These are phyloP conservation scores for Sarcophilus harrisii DNA, from an alignment of 2,797 vertebrate species.

Conservation along the genomic window DNA sequence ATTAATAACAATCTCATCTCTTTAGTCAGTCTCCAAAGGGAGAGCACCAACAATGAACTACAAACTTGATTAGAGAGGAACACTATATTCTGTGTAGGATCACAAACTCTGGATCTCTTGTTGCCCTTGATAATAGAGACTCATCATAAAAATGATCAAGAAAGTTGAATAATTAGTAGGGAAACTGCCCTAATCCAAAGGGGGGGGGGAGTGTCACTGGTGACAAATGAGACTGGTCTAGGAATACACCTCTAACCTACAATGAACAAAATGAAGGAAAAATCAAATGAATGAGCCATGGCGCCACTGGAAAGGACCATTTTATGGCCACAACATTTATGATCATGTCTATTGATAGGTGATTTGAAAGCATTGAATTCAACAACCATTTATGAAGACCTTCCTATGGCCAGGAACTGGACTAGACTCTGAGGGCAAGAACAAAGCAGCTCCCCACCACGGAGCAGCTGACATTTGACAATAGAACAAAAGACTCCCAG, in stretches of 20 bases:
- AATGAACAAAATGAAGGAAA: not conserved
- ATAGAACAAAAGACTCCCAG: not conserved
- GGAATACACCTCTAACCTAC: not conserved
- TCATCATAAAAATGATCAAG: not conserved
- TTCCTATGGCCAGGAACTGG: not conserved
- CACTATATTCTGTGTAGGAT: not conserved
- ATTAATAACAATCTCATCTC: not conserved
- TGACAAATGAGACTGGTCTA: not conserved
- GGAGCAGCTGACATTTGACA: not conserved
- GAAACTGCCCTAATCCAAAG: not conserved
- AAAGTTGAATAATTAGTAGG: not conserved
- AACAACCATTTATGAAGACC: not conserved
- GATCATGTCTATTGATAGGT: not conserved
- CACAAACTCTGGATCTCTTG: not conserved
- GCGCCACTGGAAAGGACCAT: not conserved
- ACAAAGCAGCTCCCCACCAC: not conserved
- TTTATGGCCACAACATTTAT: not conserved
- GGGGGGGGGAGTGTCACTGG: no score
- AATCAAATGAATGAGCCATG: not conserved
- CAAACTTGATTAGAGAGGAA: not conserved
- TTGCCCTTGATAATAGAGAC: not conserved
- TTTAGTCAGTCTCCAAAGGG: not conserved
- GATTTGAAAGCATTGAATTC: not conserved
- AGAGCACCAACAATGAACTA: not conserved
- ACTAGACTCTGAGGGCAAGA: not conserved